phyloP scores from a whole-genome alignment of 2,888 invertebrate genomes.

The Drosophila acutilabella region DNA sequence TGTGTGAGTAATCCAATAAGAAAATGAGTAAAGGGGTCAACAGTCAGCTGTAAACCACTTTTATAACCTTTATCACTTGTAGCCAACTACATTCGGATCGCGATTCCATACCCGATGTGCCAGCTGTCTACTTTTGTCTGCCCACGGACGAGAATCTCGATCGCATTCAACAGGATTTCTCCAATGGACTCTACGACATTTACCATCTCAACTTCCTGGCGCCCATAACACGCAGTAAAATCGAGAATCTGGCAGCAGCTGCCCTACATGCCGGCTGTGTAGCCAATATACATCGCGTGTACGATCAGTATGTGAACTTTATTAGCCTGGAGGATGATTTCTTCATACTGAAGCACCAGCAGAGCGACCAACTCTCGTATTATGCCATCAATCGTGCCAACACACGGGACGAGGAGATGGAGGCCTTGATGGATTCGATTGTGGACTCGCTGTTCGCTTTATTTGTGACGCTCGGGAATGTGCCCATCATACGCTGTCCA shows the following conservation, averaged over 20 bases:
- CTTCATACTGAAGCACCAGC: slow-evolving; percentile 96
- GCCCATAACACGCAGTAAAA: slow-evolving; percentile 95
- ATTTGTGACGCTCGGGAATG: slow-evolving; percentile 96
- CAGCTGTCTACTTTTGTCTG: slow-evolving; percentile 98
- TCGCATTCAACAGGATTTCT: slow-evolving; percentile 95
- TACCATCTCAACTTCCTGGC: slow-evolving; percentile 99
- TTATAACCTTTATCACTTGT: slow-evolving; percentile 71
- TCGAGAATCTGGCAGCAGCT: slow-evolving; percentile 97
- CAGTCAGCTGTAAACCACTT: background rate
- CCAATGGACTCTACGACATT: slow-evolving; percentile 95
- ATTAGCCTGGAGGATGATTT: slow-evolving; percentile 99
- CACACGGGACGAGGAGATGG: slow-evolving; percentile 98
- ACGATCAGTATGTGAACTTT: slow-evolving; percentile 99
- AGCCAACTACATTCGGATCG: slow-evolving; percentile 95
- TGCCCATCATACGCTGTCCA: slow-evolving; percentile 88
- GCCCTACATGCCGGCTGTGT: slow-evolving; percentile 96
- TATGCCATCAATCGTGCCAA: slow-evolving; percentile 98
- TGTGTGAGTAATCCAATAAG: slow-evolving; percentile 89
- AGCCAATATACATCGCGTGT: slow-evolving; percentile 97
- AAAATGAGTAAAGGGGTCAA: background rate
- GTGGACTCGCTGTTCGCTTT: slow-evolving; percentile 99
- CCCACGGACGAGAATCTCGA: slow-evolving; percentile 98
- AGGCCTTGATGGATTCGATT: slow-evolving; percentile 95
- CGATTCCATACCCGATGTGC: slow-evolving; percentile 98
- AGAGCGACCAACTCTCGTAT: slow-evolving; percentile 95